Percentiles rank a stretch among this genome's conserved stretches.
Conservation (phyloP, 2,888 invertebrate genomes). For the Rhamnusium bicolor region DNA sequence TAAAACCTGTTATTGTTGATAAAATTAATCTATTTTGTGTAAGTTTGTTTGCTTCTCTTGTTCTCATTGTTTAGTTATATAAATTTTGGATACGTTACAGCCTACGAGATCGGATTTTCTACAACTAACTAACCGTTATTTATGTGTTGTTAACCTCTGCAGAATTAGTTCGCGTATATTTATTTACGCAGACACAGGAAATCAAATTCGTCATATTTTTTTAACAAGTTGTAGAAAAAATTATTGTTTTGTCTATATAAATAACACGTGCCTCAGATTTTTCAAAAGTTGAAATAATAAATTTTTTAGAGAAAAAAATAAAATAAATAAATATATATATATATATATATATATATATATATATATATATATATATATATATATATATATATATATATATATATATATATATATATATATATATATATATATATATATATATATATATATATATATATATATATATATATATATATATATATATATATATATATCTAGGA, state of each 20-base stretch:
- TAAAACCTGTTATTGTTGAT: not conserved
- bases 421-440: too few species aligned
- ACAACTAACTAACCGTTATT: not conserved
- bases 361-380: too few species aligned
- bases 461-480: too few species aligned
- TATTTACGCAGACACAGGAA: not conserved
- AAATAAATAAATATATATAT: too few species aligned
- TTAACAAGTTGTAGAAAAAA: not conserved
- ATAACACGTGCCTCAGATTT: too few species aligned
- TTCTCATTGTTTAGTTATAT: slow-evolving; percentile 1
- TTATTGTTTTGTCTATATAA: not conserved
- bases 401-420: too few species aligned
- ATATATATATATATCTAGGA: too few species aligned
- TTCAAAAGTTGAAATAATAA: too few species aligned
- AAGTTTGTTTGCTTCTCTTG: not conserved
- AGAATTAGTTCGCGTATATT: not conserved
- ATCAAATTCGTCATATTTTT: not conserved
- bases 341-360: too few species aligned
- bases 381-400: too few species aligned
- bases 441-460: too few species aligned
- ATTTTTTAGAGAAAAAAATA: too few species aligned
- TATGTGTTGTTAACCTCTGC: not conserved
- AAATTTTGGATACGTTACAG: not conserved
- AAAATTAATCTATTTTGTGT: not conserved
- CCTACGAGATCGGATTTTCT: not conserved